Evolutionary conservation across 2,888 invertebrate genomes (phyloP), one percentile per base, ranked within the genome.

Genomic region (Diabrotica balteata): DNA sequence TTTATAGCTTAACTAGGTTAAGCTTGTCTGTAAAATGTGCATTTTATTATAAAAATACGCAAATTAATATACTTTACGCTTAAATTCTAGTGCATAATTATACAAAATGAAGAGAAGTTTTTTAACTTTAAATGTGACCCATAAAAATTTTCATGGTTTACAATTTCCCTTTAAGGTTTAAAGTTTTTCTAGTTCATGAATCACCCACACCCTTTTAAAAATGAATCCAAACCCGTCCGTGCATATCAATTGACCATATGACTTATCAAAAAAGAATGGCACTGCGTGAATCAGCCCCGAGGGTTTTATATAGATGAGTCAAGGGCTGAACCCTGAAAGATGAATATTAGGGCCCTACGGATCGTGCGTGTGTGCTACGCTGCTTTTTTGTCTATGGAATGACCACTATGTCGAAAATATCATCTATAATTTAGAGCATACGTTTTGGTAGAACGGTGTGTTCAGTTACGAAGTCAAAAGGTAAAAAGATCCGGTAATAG

Each of bases 241-340:
- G 8, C n/a, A 8, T 55, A 49, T 44, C 65, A 49, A 59, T 59
- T 66, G 59, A 65, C 59, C 58, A 47, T 22, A 51, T 52, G 65
- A 51, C 52, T 58, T 47, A n/a, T 51, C 42, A 49, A 54, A 46
- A 45, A 50, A 66, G 59, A 66, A 66, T 47, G 54, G 55, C 65
- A 66, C 60, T 54, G 44, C 52, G 65, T 68, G 64, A 68, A 61
- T 68, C 64, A 68, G 59, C 68, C 68, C 64, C 63, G 55, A 63
- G 55, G 67, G 60, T 63, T 69, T 64, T 67, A 69, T 70, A 66
- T 54, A 59, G 71, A 71, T 67, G 71, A 71, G 73, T 71, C 68
- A 70, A 68, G 66, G 70, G 66, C 58, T 61, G 64, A 63, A 62
- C 66, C 61, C 62, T 51, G 17, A 54, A 59, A 64, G 54, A 67